phyloP scores from a whole-genome alignment of 2,888 invertebrate genomes.

The Stenolophus ochropezus region DNA sequence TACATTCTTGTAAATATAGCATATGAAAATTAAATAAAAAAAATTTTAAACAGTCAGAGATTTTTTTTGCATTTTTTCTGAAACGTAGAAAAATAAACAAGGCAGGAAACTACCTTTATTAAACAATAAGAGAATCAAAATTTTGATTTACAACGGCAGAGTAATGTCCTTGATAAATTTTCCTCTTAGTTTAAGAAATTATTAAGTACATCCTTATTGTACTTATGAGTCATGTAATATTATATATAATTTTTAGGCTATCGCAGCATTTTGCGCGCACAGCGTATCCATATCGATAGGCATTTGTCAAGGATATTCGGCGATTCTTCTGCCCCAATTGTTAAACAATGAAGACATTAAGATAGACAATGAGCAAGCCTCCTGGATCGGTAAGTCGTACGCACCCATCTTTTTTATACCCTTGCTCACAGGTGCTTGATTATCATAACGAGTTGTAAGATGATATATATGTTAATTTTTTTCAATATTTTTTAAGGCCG shows the following conservation, averaged over 20 bases:
- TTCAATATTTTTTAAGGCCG: background rate
- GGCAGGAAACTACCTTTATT: too few relatives aligned
- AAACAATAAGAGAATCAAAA: too few relatives aligned
- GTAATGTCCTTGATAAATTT: slow-evolving; percentile 12
- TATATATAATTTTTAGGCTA: slow-evolving; percentile 73
- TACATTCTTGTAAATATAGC: too few relatives aligned
- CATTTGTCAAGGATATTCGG: slow-evolving; percentile 85
- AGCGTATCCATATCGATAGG: slow-evolving; percentile 86
- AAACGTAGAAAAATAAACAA: too few relatives aligned
- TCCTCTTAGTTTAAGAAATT: slow-evolving; percentile 9
- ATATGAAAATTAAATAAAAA: too few relatives aligned
- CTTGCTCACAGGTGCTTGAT: too few relatives aligned
- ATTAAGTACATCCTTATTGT: slow-evolving; percentile 40
- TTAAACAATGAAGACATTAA: slow-evolving; percentile 74
- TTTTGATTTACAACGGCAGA: too few relatives aligned
- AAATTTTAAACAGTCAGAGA: too few relatives aligned
- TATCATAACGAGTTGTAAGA: too few relatives aligned
- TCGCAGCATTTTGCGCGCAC: slow-evolving; percentile 83
- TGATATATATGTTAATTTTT: too few relatives aligned
- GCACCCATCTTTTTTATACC: too few relatives aligned
- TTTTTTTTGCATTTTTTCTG: too few relatives aligned
- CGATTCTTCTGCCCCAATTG: slow-evolving; percentile 83
- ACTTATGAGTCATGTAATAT: background rate
- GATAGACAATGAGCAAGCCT: slow-evolving; percentile 79
- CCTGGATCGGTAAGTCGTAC: slow-evolving; percentile 85